phyloP scores from a whole-genome alignment of 2,113 vertebrate genomes.

The Litocranius walleri region DNA sequence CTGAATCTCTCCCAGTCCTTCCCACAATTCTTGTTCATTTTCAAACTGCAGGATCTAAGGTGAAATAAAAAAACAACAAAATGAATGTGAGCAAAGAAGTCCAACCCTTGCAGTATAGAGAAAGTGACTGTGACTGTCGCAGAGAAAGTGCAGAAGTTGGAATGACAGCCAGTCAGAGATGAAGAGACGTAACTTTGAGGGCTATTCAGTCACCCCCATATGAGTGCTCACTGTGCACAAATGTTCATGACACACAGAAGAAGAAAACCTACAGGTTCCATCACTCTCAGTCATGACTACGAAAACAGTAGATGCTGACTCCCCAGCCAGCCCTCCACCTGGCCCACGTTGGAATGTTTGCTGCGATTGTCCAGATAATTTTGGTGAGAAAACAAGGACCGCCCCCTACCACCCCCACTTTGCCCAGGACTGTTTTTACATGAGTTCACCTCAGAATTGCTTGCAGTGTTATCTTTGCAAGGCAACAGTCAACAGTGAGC shows the following conservation, averaged over 20 bases:
- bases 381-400: not conserved
- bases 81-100: not conserved
- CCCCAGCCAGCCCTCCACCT: not conserved
- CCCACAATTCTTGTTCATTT: not conserved
- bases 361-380: not conserved
- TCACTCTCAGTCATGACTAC: too few species aligned
- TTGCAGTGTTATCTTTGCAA: not conserved
- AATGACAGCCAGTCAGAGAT: not conserved
- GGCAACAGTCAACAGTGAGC: not conserved
- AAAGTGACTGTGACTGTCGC: not conserved
- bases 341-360: not conserved
- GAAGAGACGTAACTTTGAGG: not conserved
- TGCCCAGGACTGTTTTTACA: not conserved
- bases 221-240: accelerated
- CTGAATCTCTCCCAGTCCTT: not conserved
- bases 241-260: not conserved
- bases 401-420: not conserved
- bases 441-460: not conserved
- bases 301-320: not conserved
- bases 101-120: not conserved
- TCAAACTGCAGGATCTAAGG: not conserved
- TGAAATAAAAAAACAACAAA: not conserved
- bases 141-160: not conserved
- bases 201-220: not conserved
- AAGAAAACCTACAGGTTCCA: not conserved